phyloP scores from a whole-genome alignment of 30 jellyfish, hydroid and myxozoan genomes.

The Catostylus mosaicus region DNA sequence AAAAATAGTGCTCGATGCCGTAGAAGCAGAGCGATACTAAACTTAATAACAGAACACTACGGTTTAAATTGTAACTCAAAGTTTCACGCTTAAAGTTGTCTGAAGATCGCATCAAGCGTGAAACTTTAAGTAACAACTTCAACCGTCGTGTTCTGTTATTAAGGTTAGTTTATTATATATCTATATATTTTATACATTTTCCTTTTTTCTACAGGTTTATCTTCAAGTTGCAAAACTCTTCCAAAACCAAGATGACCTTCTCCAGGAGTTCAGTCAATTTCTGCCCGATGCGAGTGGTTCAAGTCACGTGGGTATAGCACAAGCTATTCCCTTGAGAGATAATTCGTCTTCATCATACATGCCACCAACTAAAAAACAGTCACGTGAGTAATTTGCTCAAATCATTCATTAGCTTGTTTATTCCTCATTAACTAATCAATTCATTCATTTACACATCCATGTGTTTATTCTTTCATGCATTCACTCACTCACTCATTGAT shows the following conservation, averaged over 20 bases:
- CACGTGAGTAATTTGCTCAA: slow-evolving; percentile 26
- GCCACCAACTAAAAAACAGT: slow-evolving; percentile 63
- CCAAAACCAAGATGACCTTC: slow-evolving; percentile 90
- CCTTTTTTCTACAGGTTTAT: slow-evolving; percentile 49
- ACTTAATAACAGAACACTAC: no score
- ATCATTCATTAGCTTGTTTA: not conserved
- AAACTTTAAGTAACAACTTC: no score
- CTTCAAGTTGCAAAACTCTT: slow-evolving; percentile 93
- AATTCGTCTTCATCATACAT: slow-evolving; percentile 38
- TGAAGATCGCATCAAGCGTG: no score
- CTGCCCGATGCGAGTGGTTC: slow-evolving; percentile 93
- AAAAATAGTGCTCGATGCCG: no score
- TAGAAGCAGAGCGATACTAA: no score
- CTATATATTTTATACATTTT: no score
- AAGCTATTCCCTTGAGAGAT: slow-evolving; percentile 58
- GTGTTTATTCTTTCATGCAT: not conserved
- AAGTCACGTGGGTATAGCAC: slow-evolving; percentile 40
- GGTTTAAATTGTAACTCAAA: no score
- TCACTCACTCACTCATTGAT: not conserved
- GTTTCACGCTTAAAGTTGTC: no score
- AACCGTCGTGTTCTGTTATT: no score
- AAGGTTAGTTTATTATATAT: no score
- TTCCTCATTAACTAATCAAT: not conserved
- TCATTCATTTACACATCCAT: no score
- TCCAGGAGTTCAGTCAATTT: slow-evolving; percentile 95